phyloP scores from a whole-genome alignment of 1,140 invertebrate genomes.

The Bacillus rossius region DNA sequence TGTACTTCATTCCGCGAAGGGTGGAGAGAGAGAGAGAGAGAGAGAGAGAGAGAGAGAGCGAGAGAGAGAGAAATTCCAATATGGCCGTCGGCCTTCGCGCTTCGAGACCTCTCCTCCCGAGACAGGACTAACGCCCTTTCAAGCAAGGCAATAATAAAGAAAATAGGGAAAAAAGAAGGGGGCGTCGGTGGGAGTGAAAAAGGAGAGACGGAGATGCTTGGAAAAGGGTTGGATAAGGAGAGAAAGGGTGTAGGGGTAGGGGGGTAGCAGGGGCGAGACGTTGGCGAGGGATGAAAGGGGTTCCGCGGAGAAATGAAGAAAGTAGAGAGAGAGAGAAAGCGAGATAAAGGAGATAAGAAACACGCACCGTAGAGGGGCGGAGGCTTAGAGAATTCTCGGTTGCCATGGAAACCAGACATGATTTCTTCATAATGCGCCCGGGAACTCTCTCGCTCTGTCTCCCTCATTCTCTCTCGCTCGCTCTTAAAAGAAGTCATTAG shows the following conservation, averaged over 20 bases:
- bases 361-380: too few relatives aligned
- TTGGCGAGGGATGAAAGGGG: too few relatives aligned
- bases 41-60: too few relatives aligned
- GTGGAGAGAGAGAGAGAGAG: too few relatives aligned
- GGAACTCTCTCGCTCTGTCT: neutral
- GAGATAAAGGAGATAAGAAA: too few relatives aligned
- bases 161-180: neutral
- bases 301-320: too few relatives aligned
- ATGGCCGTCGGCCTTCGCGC: conserved; percentile 4
- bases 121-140: conserved; percentile 5
- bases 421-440: conserved; percentile 11
- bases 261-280: too few relatives aligned
- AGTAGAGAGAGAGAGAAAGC: too few relatives aligned
- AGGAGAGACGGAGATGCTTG: too few relatives aligned
- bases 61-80: conserved; percentile 1
- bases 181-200: conserved; percentile 1
- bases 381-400: too few relatives aligned
- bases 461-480: neutral
- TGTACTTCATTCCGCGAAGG: neutral
- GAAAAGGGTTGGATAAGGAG: too few relatives aligned
- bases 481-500: too few relatives aligned
- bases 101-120: conserved; percentile 1
- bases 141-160: conserved; percentile 12
- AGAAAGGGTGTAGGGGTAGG: neutral
- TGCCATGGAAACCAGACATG: conserved; percentile 10